Evolutionary conservation across 23 tunicate genomes (phyloP), one percentile per base, ranked within the genome.

Genomic region (Oikopleura vanhoeffeni): DNA sequence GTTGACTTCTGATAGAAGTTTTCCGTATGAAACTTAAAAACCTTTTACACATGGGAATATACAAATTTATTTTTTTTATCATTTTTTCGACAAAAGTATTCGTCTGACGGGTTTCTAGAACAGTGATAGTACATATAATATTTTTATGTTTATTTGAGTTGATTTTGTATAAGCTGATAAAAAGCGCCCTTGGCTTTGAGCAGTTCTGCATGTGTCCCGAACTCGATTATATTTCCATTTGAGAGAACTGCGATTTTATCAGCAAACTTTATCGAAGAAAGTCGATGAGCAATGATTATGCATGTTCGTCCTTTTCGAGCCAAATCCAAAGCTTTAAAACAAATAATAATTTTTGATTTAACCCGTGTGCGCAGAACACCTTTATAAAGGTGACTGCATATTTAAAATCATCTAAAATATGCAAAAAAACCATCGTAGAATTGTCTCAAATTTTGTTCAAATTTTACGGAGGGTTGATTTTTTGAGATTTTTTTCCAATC

Each of bases 191-290:
- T 77, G 79, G 40, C 76, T 18, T 85, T 86, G 3, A 92, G 89
- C 60, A 92, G 88, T 83, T 85, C 86, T 1, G 89, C 97, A 84
- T 92, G 97, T 3, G 92, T 92, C 30, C 97, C 97, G 13, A 40
- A 58, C 84, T 92, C 97, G 76, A 84, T 90, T 40, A 92, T 90
- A 18, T 41, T 79, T 13, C 97, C 97, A 76, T 89, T 87, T 79
- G 89, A 92, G 41, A 92, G 84, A 18, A 92, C 97, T 67, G 91
- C 97, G 34, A 92, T 92, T 64, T 83, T 71, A 57, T 92, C 97
- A 76, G 97, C 97, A 77, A 85, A 89, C 42, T 67, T 92, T 67
- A 92, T 90, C 0, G 97, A 89, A 13, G 97, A 92, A 28, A 92
- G 84, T 76, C 97, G 87, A 79, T 92, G 97, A 34, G 97, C 97